These are phyloP conservation scores for Rhopilema esculentum DNA, from an alignment of 30 jellyfish, hydroid and myxozoan genomes.

Conservation along the genomic window DNA sequence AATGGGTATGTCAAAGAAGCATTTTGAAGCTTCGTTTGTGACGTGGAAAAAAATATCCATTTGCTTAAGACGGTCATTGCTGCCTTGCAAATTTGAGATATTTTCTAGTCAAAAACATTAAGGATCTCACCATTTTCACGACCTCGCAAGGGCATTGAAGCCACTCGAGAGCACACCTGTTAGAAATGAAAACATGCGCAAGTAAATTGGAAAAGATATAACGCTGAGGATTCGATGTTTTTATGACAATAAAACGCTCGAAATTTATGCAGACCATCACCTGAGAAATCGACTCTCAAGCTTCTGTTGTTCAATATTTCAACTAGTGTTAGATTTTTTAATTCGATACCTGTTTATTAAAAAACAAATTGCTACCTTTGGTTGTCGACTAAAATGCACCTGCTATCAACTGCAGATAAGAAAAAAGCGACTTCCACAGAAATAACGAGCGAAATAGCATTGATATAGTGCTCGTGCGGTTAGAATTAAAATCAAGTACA, in stretches of 20 bases:
- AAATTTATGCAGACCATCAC: not conserved
- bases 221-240: not conserved
- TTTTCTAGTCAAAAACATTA: no score
- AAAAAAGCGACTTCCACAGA: not conserved
- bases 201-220: not conserved
- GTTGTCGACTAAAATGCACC: not conserved
- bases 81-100: no score
- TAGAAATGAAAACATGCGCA: not conserved
- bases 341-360: not conserved
- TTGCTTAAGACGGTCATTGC: no score
- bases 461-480: no score
- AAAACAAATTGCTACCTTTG: not conserved
- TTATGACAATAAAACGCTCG: not conserved
- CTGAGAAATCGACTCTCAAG: not conserved
- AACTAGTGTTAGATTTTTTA: not conserved
- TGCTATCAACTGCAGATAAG: not conserved
- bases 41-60: no score
- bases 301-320: not conserved
- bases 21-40: no score
- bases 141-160: no score
- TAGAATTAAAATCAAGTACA: no score
- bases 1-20: no score
- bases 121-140: no score
- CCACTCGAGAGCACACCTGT: no score
- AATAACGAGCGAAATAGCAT: no score